Percentiles rank a stretch among this genome's conserved stretches.
Conservation (phyloP, 1,140 invertebrate genomes). For the Proales similis region DNA sequence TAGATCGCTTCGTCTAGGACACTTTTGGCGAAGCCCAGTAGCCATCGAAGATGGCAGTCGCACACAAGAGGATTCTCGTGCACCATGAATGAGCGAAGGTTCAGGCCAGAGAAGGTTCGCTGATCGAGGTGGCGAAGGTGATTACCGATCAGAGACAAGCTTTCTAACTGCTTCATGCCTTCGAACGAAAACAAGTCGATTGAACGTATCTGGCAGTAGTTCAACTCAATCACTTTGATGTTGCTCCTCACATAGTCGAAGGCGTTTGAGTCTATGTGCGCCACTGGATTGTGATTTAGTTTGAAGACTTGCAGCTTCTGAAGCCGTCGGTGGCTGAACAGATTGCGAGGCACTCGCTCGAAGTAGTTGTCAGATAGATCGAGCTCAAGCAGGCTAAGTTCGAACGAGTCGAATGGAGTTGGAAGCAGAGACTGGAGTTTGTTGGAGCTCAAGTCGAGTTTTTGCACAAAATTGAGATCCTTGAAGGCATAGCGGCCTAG, state of each 20-base stretch:
- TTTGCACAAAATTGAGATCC: constrained; percentile 18
- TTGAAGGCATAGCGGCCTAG: constrained; percentile 22
- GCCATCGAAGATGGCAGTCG: constrained; percentile 33
- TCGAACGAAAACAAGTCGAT: constrained; percentile 8
- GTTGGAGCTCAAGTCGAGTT: constrained; percentile 14
- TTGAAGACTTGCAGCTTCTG: background rate
- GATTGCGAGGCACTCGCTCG: background rate
- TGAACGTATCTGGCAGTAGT: constrained; percentile 1
- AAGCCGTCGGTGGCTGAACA: constrained; percentile 6
- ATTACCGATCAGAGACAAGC: constrained; percentile 11
- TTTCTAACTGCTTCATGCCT: constrained; percentile 14
- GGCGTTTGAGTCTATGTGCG: background rate
- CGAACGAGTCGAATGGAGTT: background rate
- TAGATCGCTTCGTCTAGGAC: no score
- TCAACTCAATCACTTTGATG: constrained; percentile 13
- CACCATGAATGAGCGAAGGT: constrained; percentile 1
- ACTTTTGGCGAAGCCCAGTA: constrained; percentile 8
- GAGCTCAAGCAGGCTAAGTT: background rate
- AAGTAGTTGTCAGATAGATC: constrained; percentile 26
- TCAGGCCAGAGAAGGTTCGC: constrained; percentile 6
- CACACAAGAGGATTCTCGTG: constrained; percentile 31
- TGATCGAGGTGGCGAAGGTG: constrained; percentile 1
- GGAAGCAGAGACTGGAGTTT: background rate
- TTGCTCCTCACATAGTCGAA: background rate
- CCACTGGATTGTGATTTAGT: constrained; percentile 10